A percentile compares a stretch with the other conserved stretches of the same genome.
Conservation (phyloP, 2,113 vertebrate species). For the Eidolon helvum region DNA sequence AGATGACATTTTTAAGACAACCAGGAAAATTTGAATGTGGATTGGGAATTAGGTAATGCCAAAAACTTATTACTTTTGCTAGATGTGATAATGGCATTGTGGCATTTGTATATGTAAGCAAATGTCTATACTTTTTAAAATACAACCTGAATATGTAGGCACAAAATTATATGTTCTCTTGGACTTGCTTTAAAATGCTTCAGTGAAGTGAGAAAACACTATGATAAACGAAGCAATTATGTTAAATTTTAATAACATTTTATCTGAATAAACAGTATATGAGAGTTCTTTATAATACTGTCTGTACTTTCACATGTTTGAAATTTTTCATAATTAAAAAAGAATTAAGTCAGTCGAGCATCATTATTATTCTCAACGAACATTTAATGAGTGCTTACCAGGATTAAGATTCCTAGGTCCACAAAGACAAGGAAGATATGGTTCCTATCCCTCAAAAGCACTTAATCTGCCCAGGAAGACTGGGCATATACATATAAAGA, state of each 20-base stretch:
- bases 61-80: background rate
- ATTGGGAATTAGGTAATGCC: background rate
- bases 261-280: background rate
- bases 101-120: background rate
- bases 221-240: background rate
- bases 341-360: background rate
- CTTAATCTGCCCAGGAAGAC: background rate
- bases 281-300: background rate
- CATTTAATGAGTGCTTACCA: background rate
- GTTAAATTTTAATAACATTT: background rate
- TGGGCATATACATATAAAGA: background rate
- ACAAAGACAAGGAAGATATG: background rate
- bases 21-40: background rate
- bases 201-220: background rate
- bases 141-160: background rate
- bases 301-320: background rate
- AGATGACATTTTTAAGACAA: background rate
- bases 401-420: background rate
- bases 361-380: conserved; percentile 10
- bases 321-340: conserved; percentile 30
- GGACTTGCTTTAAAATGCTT: conserved; percentile 12
- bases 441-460: background rate
- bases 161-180: background rate
- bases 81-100: background rate
- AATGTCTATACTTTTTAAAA: background rate